Base-by-base conservation (phyloP, 2,113 vertebrate species). In the Galemys pyrenaicus region DNA sequence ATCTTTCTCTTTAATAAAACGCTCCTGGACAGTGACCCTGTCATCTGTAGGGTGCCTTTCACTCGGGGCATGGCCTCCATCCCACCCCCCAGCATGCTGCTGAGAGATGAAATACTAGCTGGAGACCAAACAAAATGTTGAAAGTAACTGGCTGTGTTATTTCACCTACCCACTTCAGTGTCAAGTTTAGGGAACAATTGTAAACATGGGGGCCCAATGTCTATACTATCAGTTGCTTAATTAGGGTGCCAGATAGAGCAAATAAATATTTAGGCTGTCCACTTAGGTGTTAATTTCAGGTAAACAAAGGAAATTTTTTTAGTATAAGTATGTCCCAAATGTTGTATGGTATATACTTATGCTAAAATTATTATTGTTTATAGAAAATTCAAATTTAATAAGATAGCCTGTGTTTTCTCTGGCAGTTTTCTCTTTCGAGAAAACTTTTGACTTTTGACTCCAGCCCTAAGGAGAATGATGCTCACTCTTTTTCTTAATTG, bases 201-300 rank as follows among this genome's bases (percentile, higher is more conserved):
- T 79, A 87, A 87, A 41, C 54, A 51, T 0, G 17, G 15, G 0
- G 54, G 46, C 32, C 75, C 41, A 32, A 74, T 9, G 70, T 68
- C 19, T 15, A 0, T 6, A 9, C 71, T 54, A 81, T 44, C 39
- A 56, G 1, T 56, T 54, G 30, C 68, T 79, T 65, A 74, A 65
- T 75, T 62, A 62, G 28, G 26, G 37, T 46, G 51, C 30, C 37
- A 79, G 64, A 70, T 32, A 46, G 51, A 70, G 68, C 41, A 82
- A 91, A n/a, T 49, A 74, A 83, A 92, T 51, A n/a, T 65, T 75
- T 2, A 79, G 5, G 20, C 28, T 54, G n/a, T 17, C 41, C 83
- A 65, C 41, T 67, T 81, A 54, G 41, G 30, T 70, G 44, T 94
- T 58, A 60, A 84, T 78, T 95, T 79, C 64, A 89, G 51, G 64